Percentiles rank a stretch among this genome's conserved stretches.
Evolutionary conservation across 2,797 vertebrate species (phyloP).

Genomic region (Mastacembelus armatus): DNA sequence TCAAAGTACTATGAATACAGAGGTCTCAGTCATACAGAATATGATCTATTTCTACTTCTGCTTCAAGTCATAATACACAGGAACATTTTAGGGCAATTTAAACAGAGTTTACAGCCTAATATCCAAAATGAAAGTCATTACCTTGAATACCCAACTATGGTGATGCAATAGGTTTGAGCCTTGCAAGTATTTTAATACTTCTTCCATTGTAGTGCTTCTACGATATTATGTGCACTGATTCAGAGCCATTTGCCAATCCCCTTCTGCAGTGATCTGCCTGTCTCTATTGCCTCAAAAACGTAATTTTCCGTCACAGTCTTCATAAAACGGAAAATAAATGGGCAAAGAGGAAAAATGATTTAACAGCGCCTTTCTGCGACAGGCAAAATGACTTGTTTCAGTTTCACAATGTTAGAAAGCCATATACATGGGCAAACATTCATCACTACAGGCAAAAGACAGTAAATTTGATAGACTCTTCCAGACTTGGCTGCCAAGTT

Average conservation of each 20-base stretch:
- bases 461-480: not conserved
- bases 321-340: constrained; percentile 7
- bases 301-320: constrained; percentile 12
- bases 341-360: constrained; percentile 12
- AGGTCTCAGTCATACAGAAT: constrained; percentile 21
- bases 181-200: constrained; percentile 22
- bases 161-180: constrained; percentile 40
- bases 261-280: constrained; percentile 21
- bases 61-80: constrained; percentile 27
- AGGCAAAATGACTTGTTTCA: constrained; percentile 5
- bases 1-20: constrained; percentile 11
- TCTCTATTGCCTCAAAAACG: constrained; percentile 15
- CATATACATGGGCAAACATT: not conserved
- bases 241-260: constrained; percentile 34
- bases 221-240: constrained; percentile 30
- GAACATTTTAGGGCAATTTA: constrained; percentile 45
- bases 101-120: constrained; percentile 39
- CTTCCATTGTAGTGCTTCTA: constrained; percentile 32
- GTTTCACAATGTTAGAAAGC: constrained; percentile 22
- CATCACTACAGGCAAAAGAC: constrained; percentile 17
- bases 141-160: constrained; percentile 13
- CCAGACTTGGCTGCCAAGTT: not conserved
- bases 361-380: constrained; percentile 7
- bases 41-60: constrained; percentile 32
- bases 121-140: constrained; percentile 28